phyloP scores from a whole-genome alignment of 1,140 invertebrate species.

The Halictus rubicundus region DNA sequence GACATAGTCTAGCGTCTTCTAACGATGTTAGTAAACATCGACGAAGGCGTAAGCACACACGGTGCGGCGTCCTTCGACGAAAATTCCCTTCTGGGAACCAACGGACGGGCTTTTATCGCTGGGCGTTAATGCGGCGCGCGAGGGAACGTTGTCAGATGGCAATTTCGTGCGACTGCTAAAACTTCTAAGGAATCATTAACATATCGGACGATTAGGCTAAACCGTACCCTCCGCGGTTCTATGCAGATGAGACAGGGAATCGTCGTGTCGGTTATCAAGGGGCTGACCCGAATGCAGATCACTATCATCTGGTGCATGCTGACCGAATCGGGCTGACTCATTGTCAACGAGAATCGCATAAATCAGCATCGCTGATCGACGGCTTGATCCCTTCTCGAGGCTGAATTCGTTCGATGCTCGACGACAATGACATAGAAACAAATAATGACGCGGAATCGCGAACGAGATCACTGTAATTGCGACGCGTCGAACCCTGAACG shows the following conservation, averaged over 20 bases:
- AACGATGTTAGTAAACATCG: not conserved
- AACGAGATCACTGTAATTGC: no score
- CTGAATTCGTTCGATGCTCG: not conserved
- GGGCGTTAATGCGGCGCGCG: not conserved
- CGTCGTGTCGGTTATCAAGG: not conserved
- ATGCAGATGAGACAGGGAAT: constrained; percentile 27
- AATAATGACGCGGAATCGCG: no score
- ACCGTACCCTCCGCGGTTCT: not conserved
- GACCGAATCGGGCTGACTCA: constrained; percentile 33
- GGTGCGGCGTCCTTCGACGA: not conserved
- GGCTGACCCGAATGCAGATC: constrained; percentile 34
- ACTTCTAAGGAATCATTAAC: constrained; percentile 25
- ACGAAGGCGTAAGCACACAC: no score
- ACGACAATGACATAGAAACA: no score
- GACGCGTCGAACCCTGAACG: no score
- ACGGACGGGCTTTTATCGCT: not conserved
- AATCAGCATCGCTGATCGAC: constrained; percentile 10
- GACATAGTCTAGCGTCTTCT: not conserved
- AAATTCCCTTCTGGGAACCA: not conserved
- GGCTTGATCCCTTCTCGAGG: not conserved
- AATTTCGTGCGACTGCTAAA: not conserved
- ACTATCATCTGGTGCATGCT: not conserved
- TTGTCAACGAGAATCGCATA: constrained; percentile 27
- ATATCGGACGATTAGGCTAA: not conserved
- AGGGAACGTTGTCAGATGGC: not conserved